These are phyloP conservation scores for Cantharis lateralis DNA, from an alignment of 2,888 invertebrate species.

Conservation along the genomic window DNA sequence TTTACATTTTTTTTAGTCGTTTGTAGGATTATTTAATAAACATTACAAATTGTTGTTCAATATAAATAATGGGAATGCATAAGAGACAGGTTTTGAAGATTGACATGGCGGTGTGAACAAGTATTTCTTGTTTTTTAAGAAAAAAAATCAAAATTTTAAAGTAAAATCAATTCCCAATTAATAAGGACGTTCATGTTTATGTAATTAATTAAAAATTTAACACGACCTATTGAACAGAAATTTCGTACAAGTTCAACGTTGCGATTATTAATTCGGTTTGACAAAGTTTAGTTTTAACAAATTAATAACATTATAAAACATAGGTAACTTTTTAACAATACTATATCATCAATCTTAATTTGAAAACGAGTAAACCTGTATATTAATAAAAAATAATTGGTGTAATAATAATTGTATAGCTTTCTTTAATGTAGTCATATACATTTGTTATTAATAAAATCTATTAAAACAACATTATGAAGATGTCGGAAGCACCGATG, in stretches of 20 bases:
- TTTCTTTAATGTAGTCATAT: background rate
- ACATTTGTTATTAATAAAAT: constrained; percentile 4
- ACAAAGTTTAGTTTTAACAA: background rate
- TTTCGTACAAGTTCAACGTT: background rate
- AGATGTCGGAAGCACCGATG: constrained; percentile 8
- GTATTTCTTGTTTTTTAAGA: background rate
- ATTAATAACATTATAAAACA: background rate
- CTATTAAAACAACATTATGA: constrained; percentile 11
- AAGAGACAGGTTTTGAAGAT: background rate
- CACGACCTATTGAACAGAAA: background rate
- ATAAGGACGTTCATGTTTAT: background rate
- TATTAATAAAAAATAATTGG: background rate
- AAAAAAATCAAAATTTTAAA: background rate
- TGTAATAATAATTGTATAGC: background rate
- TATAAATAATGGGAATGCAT: background rate
- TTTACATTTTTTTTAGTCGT: background rate
- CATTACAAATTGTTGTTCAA: background rate
- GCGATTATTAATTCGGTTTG: background rate
- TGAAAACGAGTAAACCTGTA: background rate
- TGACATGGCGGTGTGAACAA: background rate
- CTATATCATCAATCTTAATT: constrained; percentile 1
- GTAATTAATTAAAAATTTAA: background rate
- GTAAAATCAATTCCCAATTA: background rate
- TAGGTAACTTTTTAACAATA: background rate
- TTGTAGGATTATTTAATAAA: background rate